Conservation (phyloP, 1,140 invertebrate species). For the Linepithema humile region DNA sequence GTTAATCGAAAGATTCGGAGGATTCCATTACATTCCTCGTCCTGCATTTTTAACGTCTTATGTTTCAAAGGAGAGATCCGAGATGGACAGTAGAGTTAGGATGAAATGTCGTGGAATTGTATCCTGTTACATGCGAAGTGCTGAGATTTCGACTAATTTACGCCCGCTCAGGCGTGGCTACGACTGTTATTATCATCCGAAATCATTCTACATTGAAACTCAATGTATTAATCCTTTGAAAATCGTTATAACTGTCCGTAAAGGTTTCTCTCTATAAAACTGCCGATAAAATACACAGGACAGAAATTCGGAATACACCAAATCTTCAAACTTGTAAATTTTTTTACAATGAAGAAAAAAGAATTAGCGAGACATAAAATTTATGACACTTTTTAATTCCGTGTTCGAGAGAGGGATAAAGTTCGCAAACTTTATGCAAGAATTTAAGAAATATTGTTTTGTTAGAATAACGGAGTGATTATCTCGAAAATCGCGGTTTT, state of each 20-base stretch:
- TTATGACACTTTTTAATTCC: not conserved
- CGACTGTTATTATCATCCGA: not conserved
- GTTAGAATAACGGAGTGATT: not conserved
- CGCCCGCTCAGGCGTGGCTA: not conserved
- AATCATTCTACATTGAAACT: not conserved
- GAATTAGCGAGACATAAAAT: not conserved
- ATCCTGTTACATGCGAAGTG: slow-evolving; percentile 35
- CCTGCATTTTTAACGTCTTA: slow-evolving; percentile 38
- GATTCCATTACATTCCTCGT: not conserved
- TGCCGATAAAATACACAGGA: not conserved
- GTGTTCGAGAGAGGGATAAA: not conserved
- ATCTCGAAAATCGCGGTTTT: not conserved
- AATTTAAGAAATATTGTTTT: not conserved
- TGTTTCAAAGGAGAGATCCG: slow-evolving; percentile 19
- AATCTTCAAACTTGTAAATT: not conserved
- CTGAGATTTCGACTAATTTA: slow-evolving; percentile 20
- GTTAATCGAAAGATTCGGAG: not conserved
- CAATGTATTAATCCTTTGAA: not conserved
- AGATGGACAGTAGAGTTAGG: not conserved
- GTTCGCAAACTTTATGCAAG: not conserved
- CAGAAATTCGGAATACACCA: not conserved
- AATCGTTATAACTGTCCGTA: too few species aligned
- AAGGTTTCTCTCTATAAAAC: too few species aligned
- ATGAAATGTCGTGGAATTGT: slow-evolving; percentile 25
- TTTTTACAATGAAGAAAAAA: not conserved